Evolutionary conservation across 2,888 invertebrate species (phyloP), one percentile per base, ranked within the genome.

Genomic region (Pristionchus entomophagus): DNA sequence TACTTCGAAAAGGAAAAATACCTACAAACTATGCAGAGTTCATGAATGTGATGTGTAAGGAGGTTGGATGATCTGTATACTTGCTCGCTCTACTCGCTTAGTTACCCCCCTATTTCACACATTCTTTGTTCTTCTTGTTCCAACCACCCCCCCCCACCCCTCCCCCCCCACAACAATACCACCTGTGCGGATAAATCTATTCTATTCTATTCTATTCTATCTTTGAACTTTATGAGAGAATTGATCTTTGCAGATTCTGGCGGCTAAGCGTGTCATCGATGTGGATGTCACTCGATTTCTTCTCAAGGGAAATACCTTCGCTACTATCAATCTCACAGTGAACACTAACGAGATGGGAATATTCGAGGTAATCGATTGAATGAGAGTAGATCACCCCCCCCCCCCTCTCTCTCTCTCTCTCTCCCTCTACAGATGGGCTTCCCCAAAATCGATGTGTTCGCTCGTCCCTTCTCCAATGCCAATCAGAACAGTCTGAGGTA

Each of bases 281-380:
- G 77, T 77, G 4, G 77, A 77, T 45, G 77, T 77, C n/a, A 45
- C 45, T 77, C 77, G 77, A 45, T 77, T 77, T 49, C 41, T 77
- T 29, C 45, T 77, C 17, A 41, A 77, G 49, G 45, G 14, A 14
- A 77, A 77, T 49, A 77, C 77, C 10, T 77, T 77, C 49, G 77
- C 77, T 49, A 77, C 49, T 22, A 49, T 77, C 49, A 49, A 45
- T 49, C 19, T 77, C n/a, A 29, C 29, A 45, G 77, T 77, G 26
- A 41, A 77, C 19, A 77, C 77, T 35, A 49, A 77, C 29, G 77
- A 77, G 49, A 41, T 77, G 49, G 26, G 35, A 45, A 4, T 49
- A 2, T 77, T 77, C 77, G 45, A 77, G 77, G 77, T 77, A 77
- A 14, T 4, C 6, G 35, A 77, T 2, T 22, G 65, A 38, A 29